phyloP scores from a whole-genome alignment of 35 echinoderm and acorn worm genomes.

The Ophiothrix spiculata region DNA sequence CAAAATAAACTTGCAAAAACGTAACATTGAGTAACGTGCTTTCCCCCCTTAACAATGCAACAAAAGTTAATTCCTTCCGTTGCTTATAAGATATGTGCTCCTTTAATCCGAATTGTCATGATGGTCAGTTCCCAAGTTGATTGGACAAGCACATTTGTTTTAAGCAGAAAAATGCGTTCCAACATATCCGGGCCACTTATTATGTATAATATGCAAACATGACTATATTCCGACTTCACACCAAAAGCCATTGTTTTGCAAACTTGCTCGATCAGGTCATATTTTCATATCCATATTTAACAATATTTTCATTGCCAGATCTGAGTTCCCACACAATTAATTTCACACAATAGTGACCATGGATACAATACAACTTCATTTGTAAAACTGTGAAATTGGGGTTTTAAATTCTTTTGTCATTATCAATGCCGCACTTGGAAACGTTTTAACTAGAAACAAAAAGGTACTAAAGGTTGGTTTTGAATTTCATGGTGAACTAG shows the following conservation, averaged over 20 bases:
- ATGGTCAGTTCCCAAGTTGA: not conserved
- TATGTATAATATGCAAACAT: not conserved
- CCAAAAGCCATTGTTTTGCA: not conserved
- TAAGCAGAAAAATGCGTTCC: too few species aligned
- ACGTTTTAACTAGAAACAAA: too few species aligned
- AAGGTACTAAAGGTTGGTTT: too few species aligned
- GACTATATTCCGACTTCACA: not conserved
- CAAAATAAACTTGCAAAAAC: too few species aligned
- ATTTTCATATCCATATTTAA: not conserved
- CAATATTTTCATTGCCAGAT: not conserved
- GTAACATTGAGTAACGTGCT: too few species aligned
- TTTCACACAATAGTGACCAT: not conserved
- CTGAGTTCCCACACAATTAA: constrained; percentile 5
- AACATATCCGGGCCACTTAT: not conserved
- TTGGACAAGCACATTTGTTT: not conserved
- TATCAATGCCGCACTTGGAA: too few species aligned
- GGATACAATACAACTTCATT: not conserved
- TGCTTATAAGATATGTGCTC: not conserved
- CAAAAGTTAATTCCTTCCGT: too few species aligned
- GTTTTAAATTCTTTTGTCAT: too few species aligned
- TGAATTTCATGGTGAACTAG: too few species aligned
- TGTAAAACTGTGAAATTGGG: too few species aligned
- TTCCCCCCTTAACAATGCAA: too few species aligned
- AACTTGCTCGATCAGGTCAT: not conserved
- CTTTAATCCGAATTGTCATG: not conserved